phyloP scores from a whole-genome alignment of 1,140 invertebrate genomes.

The Zaprionus ornatus region DNA sequence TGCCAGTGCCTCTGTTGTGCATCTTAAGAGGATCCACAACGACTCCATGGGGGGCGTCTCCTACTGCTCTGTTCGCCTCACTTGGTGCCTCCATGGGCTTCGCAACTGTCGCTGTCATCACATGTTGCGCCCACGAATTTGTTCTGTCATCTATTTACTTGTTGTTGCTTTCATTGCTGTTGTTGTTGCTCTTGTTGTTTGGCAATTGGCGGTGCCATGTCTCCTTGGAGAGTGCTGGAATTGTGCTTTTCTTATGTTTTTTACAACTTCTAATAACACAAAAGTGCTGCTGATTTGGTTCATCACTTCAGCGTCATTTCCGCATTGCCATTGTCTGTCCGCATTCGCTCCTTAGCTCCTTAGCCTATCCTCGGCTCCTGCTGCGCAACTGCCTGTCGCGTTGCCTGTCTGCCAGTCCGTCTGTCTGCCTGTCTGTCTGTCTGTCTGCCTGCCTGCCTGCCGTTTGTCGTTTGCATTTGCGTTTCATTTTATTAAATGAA shows the following conservation, averaged over 20 bases:
- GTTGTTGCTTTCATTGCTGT: conserved; percentile 15
- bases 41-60: neutral
- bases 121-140: conserved; percentile 64
- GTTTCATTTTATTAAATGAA: conserved; percentile 77
- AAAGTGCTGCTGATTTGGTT: conserved; percentile 79
- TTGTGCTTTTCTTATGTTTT: conserved; percentile 50
- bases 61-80: neutral
- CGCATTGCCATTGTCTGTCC: conserved; percentile 56
- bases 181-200: conserved; percentile 1
- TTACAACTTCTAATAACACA: conserved; percentile 77
- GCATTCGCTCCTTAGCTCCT: neutral
- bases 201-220: conserved; percentile 33
- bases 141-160: conserved; percentile 54
- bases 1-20: conserved; percentile 9
- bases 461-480: conserved; percentile 71
- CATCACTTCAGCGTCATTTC: conserved; percentile 73
- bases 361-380: neutral
- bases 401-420: neutral
- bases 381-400: conserved; percentile 27
- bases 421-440: neutral
- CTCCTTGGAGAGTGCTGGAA: conserved; percentile 12
- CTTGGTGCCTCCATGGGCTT: neutral
- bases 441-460: conserved; percentile 31
- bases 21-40: neutral
- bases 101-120: conserved; percentile 29